Evolutionary conservation across 2,888 invertebrate genomes (phyloP), one percentile per base, ranked within the genome.

Genomic region (Synergus itoensis): DNA sequence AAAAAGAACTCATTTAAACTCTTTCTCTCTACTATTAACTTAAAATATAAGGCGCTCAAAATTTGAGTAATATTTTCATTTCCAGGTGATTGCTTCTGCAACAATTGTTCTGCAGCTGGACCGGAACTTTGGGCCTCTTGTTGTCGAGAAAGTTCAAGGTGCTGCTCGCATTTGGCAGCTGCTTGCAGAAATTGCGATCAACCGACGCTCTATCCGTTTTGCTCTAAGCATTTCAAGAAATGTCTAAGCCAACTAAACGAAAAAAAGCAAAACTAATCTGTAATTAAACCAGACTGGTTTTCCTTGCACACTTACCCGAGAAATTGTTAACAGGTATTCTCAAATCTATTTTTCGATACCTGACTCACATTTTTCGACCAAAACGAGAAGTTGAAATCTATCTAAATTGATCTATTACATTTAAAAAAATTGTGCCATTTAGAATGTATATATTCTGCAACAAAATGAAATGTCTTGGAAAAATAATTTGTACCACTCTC

Each of bases 101-200:
- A 90, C 84, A 91, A 91, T 83, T 91, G 90, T 82, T 89, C 91
- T 5, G 84, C 89, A 8, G 91, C 90, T 1, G 91, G 90, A 48
- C 90, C 92, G 8, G 90, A 92, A 80, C 86, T 90, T 79, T 92
- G 92, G 92, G 89, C 91, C 48, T 88, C 90, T 8, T 92, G 92
- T 82, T 92, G 92, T 77, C 89, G 90, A 63, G 90, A 91, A 83
- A 89, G 90, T 82, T 83, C 90, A 40, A 89, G 90, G 81, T 92
- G 92, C 80, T 92, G 92, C 83, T 92, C 91, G 4, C 89, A 92
- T 79, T 87, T 92, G 65, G 92, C 92, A 40, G 91, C 91, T 1
- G 92, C 92, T 11, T 92, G 92, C 82, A 89, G 92, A 18, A 91
- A 89, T 28, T 92, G 92, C 81, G 92, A 92, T 80, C 91, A 91